A percentile compares a stretch with the other conserved stretches of the same genome.
Evolutionary conservation across 2,888 invertebrate species (phyloP).

Genomic region (Hypsopygia costalis): DNA sequence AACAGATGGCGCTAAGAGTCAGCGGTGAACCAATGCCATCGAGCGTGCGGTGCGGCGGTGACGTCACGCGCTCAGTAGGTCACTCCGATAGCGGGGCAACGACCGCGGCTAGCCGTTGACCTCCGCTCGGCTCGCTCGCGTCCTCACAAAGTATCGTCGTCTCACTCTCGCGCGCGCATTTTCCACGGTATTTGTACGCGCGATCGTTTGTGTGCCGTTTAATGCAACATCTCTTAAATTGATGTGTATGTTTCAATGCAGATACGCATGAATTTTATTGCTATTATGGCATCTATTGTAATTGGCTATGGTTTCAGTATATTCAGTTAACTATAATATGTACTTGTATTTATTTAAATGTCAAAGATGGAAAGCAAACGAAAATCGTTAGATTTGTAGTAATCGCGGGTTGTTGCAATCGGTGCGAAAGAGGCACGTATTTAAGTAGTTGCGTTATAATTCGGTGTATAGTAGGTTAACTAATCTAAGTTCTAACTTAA

Average conservation of each 20-base stretch:
- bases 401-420: too few species aligned
- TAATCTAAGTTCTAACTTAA: too few species aligned
- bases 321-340: slow-evolving; percentile 2
- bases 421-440: too few species aligned
- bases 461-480: too few species aligned
- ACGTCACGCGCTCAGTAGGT: slow-evolving; percentile 81
- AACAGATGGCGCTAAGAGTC: slow-evolving; percentile 66
- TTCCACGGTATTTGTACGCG: slow-evolving; percentile 61
- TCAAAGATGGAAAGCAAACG: too few species aligned
- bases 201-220: slow-evolving; percentile 45
- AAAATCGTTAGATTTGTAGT: too few species aligned
- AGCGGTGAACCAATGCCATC: slow-evolving; percentile 53
- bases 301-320: slow-evolving; percentile 5
- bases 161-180: slow-evolving; percentile 56
- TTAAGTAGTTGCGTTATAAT: too few species aligned
- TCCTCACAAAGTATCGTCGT: slow-evolving; percentile 59
- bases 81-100: slow-evolving; percentile 81
- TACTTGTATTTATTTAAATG: neutral
- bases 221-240: slow-evolving; percentile 49
- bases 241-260: slow-evolving; percentile 37
- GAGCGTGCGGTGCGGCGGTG: slow-evolving; percentile 69
- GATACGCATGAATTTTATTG: slow-evolving; percentile 8
- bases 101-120: slow-evolving; percentile 82
- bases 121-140: slow-evolving; percentile 73
- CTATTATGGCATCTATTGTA: neutral